Percentiles rank a stretch among this genome's conserved stretches.
phyloP scores from a whole-genome alignment of 2,888 invertebrate genomes.

The Euphydryas editha region DNA sequence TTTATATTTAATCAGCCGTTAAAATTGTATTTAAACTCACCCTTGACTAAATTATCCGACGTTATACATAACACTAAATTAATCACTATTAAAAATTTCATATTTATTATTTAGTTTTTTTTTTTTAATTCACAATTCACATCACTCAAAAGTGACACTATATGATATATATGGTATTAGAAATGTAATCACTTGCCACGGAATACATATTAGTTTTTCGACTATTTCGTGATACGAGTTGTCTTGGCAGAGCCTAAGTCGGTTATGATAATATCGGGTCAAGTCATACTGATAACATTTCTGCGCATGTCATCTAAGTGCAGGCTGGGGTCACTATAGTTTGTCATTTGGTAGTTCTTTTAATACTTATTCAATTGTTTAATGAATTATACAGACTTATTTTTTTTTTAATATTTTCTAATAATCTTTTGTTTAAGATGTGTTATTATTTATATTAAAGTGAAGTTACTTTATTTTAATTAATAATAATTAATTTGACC shows the following conservation, averaged over 20 bases:
- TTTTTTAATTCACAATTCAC: slow-evolving; percentile 1
- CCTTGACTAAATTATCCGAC: slow-evolving; percentile 49
- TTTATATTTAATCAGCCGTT: slow-evolving; percentile 30
- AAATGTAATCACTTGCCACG: slow-evolving; percentile 10
- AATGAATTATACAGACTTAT: too few species aligned
- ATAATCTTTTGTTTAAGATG: too few species aligned
- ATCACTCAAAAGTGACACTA: slow-evolving; percentile 20
- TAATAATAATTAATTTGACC: too few species aligned
- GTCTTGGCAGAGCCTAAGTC: slow-evolving; percentile 45
- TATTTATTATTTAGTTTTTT: slow-evolving; percentile 39
- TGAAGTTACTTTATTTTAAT: too few species aligned
- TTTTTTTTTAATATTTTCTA: too few species aligned
- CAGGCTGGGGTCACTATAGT: slow-evolving; percentile 34
- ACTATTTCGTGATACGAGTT: slow-evolving; percentile 36
- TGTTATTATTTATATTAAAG: too few species aligned
- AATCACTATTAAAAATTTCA: slow-evolving; percentile 53
- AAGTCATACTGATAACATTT: slow-evolving; percentile 62
- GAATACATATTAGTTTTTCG: slow-evolving; percentile 16
- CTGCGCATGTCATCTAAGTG: slow-evolving; percentile 61
- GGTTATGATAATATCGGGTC: slow-evolving; percentile 59
- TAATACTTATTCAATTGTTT: not conserved
- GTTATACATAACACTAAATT: slow-evolving; percentile 54
- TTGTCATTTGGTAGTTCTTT: slow-evolving; percentile 22
- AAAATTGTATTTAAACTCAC: slow-evolving; percentile 48
- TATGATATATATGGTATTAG: not conserved